Evolutionary conservation across 2,888 invertebrate species (phyloP), one percentile per base, ranked within the genome.

Genomic region (Phrixothrix hirtus): DNA sequence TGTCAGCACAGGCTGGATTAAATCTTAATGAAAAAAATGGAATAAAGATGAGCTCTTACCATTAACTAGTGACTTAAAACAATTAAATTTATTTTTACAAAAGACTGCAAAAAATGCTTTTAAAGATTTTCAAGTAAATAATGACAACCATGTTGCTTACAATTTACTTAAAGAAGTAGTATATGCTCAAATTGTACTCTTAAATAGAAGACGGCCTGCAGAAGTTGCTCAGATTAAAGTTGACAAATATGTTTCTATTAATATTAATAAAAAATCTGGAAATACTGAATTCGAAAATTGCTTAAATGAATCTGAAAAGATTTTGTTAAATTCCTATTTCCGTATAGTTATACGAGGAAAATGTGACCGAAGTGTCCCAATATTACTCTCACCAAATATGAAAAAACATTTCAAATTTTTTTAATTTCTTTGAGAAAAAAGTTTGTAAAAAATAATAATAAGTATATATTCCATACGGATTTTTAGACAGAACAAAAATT

Each of bases 11-110:
- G 57, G 57, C 61, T 31, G 55, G 37, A 61, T n/a, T n/a, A n/a
- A n/a, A n/a, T n/a, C n/a, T n/a, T n/a, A n/a, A n/a, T n/a, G n/a
- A n/a, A n/a, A 59, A 15, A 59, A 49, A 58, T 62, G 61, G 60
- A 63, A 64, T 27, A 63, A 64, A 43, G 42, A 58, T n/a, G 61
- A 64, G 46, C 34, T 64, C 13, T 32, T 64, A 6, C 61, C 60
- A 1, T 36, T 62, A 2, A 62, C 58, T 6, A 39, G 31, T 7
- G 59, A 64, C 35, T 32, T 62, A 10, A 60, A 60, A 17, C 47
- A 56, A 32, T 27, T 62, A 9, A 57, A 60, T n/a, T n/a, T n/a
- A n/a, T n/a, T n/a, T n/a, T n/a, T n/a, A n/a, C n/a, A n/a, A n/a
- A n/a, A n/a, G n/a, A n/a, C n/a, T n/a, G n/a, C n/a, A n/a, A n/a